Conservation (phyloP, 2,888 invertebrate genomes). For the Nasonia oneida region DNA sequence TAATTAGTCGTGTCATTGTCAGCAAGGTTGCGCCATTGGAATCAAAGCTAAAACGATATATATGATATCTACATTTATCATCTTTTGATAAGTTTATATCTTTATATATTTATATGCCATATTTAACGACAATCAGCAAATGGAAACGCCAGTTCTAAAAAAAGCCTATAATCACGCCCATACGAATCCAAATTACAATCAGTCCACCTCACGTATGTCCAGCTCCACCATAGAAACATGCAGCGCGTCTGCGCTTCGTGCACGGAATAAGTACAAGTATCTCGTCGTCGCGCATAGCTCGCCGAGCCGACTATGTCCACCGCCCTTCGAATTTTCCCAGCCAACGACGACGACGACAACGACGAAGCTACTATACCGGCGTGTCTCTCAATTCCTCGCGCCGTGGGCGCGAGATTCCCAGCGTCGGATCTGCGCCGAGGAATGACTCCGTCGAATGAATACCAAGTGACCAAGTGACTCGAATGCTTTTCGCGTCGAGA, state of each 20-base stretch:
- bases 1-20: too few species aligned
- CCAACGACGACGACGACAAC: constrained; percentile 1
- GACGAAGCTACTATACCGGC: not conserved
- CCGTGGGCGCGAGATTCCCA: constrained; percentile 34
- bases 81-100: too few species aligned
- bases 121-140: too few species aligned
- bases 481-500: constrained; percentile 28
- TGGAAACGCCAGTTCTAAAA: not conserved
- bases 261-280: constrained; percentile 29
- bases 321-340: constrained; percentile 50
- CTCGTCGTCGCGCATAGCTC: constrained; percentile 16
- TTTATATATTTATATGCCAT: too few species aligned
- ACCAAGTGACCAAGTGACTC: constrained; percentile 60
- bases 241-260: constrained; percentile 1
- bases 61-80: too few species aligned
- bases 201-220: not conserved
- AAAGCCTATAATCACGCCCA: not conserved
- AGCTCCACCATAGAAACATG: not conserved
- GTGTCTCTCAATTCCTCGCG: constrained; percentile 26
- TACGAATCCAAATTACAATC: not conserved
- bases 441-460: constrained; percentile 65
- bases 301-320: not conserved
- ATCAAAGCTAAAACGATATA: too few species aligned
- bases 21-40: too few species aligned
- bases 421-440: constrained; percentile 36